Percentiles rank a stretch among this genome's conserved stretches.
phyloP scores from a whole-genome alignment of 2,113 vertebrate genomes.

The Cololabis saira region DNA sequence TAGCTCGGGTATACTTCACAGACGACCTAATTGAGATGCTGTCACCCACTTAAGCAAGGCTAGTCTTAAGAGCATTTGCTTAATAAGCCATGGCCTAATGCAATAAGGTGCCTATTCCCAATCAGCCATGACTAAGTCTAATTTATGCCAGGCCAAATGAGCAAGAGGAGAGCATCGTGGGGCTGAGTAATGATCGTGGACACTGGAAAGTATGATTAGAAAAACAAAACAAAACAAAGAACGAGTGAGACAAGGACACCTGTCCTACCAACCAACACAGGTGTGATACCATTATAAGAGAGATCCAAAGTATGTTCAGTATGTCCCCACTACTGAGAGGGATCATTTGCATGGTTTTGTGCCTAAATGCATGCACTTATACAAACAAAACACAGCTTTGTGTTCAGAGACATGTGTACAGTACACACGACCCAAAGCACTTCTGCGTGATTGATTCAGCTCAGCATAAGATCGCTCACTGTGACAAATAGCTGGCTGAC shows the following conservation, averaged over 20 bases:
- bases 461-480: slow-evolving; percentile 78
- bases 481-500: slow-evolving; percentile 83
- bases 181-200: slow-evolving; percentile 55
- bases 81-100: slow-evolving; percentile 83
- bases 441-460: slow-evolving; percentile 79
- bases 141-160: slow-evolving; percentile 75
- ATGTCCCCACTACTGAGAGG: slow-evolving; percentile 46
- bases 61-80: slow-evolving; percentile 81
- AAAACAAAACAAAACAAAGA: slow-evolving; percentile 28
- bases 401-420: slow-evolving; percentile 57
- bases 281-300: slow-evolving; percentile 35
- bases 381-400: slow-evolving; percentile 45
- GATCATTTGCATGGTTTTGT: slow-evolving; percentile 23
- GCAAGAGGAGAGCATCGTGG: slow-evolving; percentile 47
- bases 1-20: slow-evolving; percentile 72
- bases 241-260: slow-evolving; percentile 12
- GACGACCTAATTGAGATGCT: slow-evolving; percentile 79
- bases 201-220: slow-evolving; percentile 49
- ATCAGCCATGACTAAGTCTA: slow-evolving; percentile 83
- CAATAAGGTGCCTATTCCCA: slow-evolving; percentile 83
- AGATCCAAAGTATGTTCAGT: slow-evolving; percentile 45
- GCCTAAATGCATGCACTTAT: slow-evolving; percentile 29
- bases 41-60: slow-evolving; percentile 83
- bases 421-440: slow-evolving; percentile 55
- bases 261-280: slow-evolving; percentile 15